Percentiles rank a stretch among this genome's conserved stretches.
These are phyloP conservation scores for Anguilla pacifica DNA, from an alignment of 2,797 vertebrate genomes.

Conservation along the genomic window DNA sequence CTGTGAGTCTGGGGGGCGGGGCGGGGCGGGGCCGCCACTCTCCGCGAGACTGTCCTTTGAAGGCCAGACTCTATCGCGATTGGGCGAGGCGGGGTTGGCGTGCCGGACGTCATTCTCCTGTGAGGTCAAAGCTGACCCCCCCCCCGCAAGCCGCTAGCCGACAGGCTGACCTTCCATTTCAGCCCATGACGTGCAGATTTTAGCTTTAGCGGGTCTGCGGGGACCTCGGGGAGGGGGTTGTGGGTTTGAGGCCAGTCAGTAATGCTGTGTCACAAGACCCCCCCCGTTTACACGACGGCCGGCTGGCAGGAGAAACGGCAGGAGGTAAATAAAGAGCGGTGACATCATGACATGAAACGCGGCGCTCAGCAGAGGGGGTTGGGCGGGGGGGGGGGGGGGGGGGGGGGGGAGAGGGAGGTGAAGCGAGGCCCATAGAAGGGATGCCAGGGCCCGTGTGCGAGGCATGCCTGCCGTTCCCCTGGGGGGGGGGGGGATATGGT, in stretches of 20 bases:
- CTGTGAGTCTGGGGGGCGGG: conserved; percentile 74
- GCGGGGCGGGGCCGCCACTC: too few species aligned
- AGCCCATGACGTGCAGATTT: neutral
- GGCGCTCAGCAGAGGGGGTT: neutral
- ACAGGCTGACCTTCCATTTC: neutral
- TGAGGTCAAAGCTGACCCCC: neutral
- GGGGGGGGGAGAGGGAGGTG: conserved; percentile 2
- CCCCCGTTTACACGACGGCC: neutral
- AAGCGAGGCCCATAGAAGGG: conserved; percentile 71
- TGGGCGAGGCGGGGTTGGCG: neutral
- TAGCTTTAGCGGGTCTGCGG: neutral
- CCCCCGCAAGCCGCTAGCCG: too few species aligned
- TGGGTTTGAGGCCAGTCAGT: neutral
- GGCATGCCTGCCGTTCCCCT: conserved; percentile 56
- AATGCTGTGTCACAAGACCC: neutral
- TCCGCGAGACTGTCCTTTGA: neutral
- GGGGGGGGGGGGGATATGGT: neutral
- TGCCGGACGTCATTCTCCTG: neutral
- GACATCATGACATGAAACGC: conserved; percentile 8
- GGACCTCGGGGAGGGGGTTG: neutral
- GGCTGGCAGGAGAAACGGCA: neutral
- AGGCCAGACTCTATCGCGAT: neutral
- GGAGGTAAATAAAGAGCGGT: conserved; percentile 28
- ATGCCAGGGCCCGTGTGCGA: conserved; percentile 58
- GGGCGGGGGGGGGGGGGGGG: neutral